Evolutionary conservation across 2,113 vertebrate species (phyloP), one percentile per base, ranked within the genome.

Genomic region (Mesocricetus auratus): DNA sequence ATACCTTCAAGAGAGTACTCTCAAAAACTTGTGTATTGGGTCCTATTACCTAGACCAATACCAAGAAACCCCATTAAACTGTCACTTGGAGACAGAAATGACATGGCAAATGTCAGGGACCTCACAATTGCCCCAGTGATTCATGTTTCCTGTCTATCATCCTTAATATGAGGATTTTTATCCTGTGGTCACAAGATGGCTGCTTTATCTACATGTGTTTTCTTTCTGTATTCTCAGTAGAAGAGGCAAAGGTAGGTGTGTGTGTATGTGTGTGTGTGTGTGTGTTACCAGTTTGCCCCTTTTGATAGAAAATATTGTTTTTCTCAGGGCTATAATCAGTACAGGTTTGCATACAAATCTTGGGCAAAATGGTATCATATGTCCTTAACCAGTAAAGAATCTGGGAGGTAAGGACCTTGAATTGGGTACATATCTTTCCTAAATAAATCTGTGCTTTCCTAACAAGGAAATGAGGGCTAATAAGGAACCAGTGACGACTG

Each of bases 381-480:
- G 39, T 16, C 10, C 56, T 75, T 58, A 89, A 39, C n/a, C 64
- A 45, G 60, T 50, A 21, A 90, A 58, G 60, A 77, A 50, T 2
- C 42, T 73, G 71, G 19, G 2, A 77, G 56, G 13, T 91, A 10
- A 91, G 36, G 85, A 94, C n/a, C 39, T 94, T 75, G 75, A 91
- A 82, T 53, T 50, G 24, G n/a, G 39, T 36, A 7, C 11, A 33
- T 68, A 58, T 42, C 31, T 47, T 26, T 81, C 16, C 90, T 64
- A 89, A 75, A 89, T 15, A 94, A 93, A 82, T 82, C 33, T 56
- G 33, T 24, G n/a, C 87, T 94, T n/a, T 45, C 74, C 69, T 85
- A 29, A 22, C 79, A 93, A 95, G 36, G 15, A 56, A 74, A 77
- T 8, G 1, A 45, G 33, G 62, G 53, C 36, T 58, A 12, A 33